Evolutionary conservation across 2,888 invertebrate genomes (phyloP).

Genomic region (Allophyes oxyacanthae): DNA sequence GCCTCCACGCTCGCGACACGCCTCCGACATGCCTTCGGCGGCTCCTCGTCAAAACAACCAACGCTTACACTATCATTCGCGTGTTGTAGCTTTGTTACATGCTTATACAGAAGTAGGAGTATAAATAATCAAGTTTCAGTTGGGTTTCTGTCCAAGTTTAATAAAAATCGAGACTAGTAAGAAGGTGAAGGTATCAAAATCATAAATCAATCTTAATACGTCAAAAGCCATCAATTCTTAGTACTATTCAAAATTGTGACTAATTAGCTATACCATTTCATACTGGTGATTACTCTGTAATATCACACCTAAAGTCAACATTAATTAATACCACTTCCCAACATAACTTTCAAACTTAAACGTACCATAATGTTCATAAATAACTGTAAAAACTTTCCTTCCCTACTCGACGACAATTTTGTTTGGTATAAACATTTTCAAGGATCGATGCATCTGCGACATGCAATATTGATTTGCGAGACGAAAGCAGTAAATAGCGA

Average conservation of each 20-base stretch:
- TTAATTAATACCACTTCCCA: not conserved
- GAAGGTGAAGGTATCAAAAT: no score
- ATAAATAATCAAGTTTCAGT: no score
- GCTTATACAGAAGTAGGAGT: slow-evolving; percentile 15
- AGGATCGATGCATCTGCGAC: slow-evolving; percentile 74
- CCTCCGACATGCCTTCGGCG: slow-evolving; percentile 49
- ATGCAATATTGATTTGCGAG: slow-evolving; percentile 81
- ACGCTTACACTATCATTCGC: slow-evolving; percentile 51
- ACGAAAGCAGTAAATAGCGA: slow-evolving; percentile 81
- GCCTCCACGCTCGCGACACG: slow-evolving; percentile 47
- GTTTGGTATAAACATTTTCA: slow-evolving; percentile 67
- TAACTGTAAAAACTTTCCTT: slow-evolving; percentile 16
- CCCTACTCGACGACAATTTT: slow-evolving; percentile 54
- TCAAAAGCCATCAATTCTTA: no score
- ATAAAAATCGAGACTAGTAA: no score
- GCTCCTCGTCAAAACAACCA: slow-evolving; percentile 57
- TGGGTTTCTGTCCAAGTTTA: no score
- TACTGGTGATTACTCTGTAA: not conserved
- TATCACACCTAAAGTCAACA: not conserved
- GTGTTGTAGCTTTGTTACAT: slow-evolving; percentile 37
- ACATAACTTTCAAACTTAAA: not conserved
- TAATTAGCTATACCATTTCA: no score
- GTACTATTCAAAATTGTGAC: no score
- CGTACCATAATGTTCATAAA: slow-evolving; percentile 29
- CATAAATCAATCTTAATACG: no score